Evolutionary conservation across 1,140 invertebrate genomes (phyloP), one percentile per base, ranked within the genome.

Genomic region (Drosophila kohkoa): DNA sequence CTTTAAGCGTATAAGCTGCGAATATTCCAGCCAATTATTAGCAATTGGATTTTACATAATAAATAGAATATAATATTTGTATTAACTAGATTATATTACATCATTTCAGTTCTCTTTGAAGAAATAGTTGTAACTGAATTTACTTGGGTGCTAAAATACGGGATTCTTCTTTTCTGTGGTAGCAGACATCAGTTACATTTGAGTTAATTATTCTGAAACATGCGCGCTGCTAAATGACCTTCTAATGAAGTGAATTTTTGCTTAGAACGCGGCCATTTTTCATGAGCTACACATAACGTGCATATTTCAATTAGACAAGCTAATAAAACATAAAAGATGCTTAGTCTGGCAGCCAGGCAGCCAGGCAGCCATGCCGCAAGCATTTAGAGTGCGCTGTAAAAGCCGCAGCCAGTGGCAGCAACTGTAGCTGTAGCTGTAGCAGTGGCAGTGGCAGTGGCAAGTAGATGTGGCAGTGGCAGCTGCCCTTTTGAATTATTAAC

Each of bases 311-410:
- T 86, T 86, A 86, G 70, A 86, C 70, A 54, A 58, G 83, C 80
- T 83, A 88, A 87, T 87, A 75, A 87, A 87, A 88, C 80, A 88
- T 80, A 80, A 88, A 77, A 83, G 51, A 80, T 60, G 55, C 43
- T 58, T 28, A 38, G 55, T 38, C 62, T 79, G 55, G 48, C 66
- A 43, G 54, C 30, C 13, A 62, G 55, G 48, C 66, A 43, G 54
- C 30, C 13, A 62, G 55, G 54, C 41, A 15, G 52, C 3, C 66
- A 32, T 38, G 62, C 67, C 79, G 32, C 57, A 65, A 62, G 58
- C 73, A 78, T 81, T 85, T 75, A 65, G 25, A 55, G 48, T 41
- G 8, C 46, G 30, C 32, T 38, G n/a, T 16, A 8, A 25, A 57
- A 54, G 41, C 49, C 59, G 38, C 70, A 66, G 51, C 38, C 38